Conservation (phyloP, 2,113 vertebrate species). For the Xiphophorus maculatus region DNA sequence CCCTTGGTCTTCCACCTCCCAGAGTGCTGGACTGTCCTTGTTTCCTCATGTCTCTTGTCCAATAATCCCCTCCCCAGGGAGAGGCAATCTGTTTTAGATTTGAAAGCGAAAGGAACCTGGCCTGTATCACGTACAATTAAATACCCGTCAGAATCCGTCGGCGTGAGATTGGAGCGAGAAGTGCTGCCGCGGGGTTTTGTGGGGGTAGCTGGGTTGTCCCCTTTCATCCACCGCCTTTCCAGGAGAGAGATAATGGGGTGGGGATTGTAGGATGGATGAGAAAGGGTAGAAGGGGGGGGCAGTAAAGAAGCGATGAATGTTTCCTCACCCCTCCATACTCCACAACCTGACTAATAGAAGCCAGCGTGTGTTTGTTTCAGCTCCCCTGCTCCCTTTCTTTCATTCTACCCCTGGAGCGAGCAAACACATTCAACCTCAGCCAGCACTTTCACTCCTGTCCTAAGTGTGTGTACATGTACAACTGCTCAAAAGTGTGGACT, state of each 20-base stretch:
- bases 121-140: conserved; percentile 81
- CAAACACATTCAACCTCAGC: conserved; percentile 71
- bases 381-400: conserved; percentile 74
- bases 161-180: conserved; percentile 69
- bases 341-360: conserved; percentile 77
- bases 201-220: conserved; percentile 38
- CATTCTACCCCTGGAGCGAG: conserved; percentile 60
- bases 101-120: conserved; percentile 75
- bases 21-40: conserved; percentile 68
- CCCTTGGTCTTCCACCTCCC: conserved; percentile 43
- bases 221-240: conserved; percentile 74
- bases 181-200: conserved; percentile 54
- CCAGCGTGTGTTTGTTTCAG: conserved; percentile 79
- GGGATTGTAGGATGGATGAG: conserved; percentile 50
- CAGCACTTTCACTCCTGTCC: conserved; percentile 20
- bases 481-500: conserved; percentile 46
- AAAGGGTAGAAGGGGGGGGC: conserved; percentile 1
- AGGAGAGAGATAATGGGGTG: conserved; percentile 79
- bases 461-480: conserved; percentile 38
- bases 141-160: conserved; percentile 76
- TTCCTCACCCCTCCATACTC: conserved; percentile 68
- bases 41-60: conserved; percentile 74
- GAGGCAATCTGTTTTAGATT: conserved; percentile 82
- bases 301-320: conserved; percentile 63
- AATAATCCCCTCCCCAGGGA: conserved; percentile 76